phyloP scores from a whole-genome alignment of 1,140 invertebrate genomes.

The Teleopsis dalmanni region DNA sequence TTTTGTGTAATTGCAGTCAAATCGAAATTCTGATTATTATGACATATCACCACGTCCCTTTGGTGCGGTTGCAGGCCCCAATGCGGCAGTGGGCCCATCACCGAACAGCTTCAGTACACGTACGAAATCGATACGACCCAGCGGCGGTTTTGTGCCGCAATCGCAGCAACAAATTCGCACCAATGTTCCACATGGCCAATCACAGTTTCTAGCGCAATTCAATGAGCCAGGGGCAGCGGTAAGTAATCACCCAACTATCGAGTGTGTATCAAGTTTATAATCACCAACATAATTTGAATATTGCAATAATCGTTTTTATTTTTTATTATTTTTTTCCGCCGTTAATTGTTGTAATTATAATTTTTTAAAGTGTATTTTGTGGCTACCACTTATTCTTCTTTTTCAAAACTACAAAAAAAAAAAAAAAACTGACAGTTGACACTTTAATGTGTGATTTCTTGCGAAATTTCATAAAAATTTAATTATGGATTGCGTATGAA shows the following conservation, averaged over 20 bases:
- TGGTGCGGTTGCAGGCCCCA: slow-evolving; percentile 22
- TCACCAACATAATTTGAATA: too few species aligned
- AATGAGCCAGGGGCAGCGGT: slow-evolving; percentile 23
- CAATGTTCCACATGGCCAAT: slow-evolving; percentile 38
- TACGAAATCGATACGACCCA: slow-evolving; percentile 35
- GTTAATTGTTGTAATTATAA: too few species aligned
- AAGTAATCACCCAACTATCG: not conserved
- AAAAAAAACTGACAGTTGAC: too few species aligned
- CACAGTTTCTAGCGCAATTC: slow-evolving; percentile 39
- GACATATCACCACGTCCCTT: slow-evolving; percentile 43
- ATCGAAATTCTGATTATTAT: slow-evolving; percentile 38
- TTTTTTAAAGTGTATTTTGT: too few species aligned
- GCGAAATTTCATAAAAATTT: too few species aligned
- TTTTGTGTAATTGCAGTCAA: slow-evolving; percentile 27
- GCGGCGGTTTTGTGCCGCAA: slow-evolving; percentile 22
- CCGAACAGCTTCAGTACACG: slow-evolving; percentile 25
- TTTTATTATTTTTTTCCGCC: too few species aligned
- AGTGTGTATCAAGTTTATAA: not conserved
- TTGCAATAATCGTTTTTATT: too few species aligned
- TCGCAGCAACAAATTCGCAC: slow-evolving; percentile 20
- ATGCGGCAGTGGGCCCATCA: slow-evolving; percentile 11
- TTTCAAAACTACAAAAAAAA: too few species aligned
- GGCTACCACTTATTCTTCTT: too few species aligned
- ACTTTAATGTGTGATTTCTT: too few species aligned
- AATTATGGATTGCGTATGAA: too few species aligned